Evolutionary conservation across 1,140 invertebrate genomes (phyloP).

Genomic region (Calephelis nemesis): DNA sequence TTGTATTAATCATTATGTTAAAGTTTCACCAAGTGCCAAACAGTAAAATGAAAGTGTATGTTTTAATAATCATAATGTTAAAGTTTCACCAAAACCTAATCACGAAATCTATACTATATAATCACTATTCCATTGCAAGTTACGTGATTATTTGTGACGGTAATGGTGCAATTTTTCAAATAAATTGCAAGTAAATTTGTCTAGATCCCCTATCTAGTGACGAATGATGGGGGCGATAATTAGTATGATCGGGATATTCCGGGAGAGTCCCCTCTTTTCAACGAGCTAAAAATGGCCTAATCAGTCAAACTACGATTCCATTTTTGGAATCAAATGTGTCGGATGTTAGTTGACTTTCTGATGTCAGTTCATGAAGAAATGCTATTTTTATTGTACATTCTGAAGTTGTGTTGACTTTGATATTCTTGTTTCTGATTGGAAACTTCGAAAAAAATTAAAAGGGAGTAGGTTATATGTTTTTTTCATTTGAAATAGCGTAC

Average conservation of each 20-base stretch:
- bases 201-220: slow-evolving; percentile 45
- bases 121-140: background rate
- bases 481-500: no score
- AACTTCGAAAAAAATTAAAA: no score
- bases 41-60: no score
- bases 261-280: slow-evolving; percentile 37
- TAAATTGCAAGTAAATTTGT: slow-evolving; percentile 40
- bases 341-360: slow-evolving; percentile 9
- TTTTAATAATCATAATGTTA: no score
- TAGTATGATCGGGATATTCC: slow-evolving; percentile 57
- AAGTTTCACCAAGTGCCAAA: no score
- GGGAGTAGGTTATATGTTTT: no score
- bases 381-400: background rate
- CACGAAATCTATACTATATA: background rate
- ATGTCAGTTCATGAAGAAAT: slow-evolving; percentile 2
- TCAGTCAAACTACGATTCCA: slow-evolving; percentile 50
- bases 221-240: slow-evolving; percentile 61
- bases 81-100: no score
- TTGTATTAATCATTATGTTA: no score
- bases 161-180: slow-evolving; percentile 10
- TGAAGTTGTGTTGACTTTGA: no score
- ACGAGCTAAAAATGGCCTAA: slow-evolving; percentile 61
- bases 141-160: background rate
- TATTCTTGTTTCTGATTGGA: no score
- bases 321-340: slow-evolving; percentile 8